Conservation (phyloP, 1,140 invertebrate species). For the Protaetia brevitarsis region DNA sequence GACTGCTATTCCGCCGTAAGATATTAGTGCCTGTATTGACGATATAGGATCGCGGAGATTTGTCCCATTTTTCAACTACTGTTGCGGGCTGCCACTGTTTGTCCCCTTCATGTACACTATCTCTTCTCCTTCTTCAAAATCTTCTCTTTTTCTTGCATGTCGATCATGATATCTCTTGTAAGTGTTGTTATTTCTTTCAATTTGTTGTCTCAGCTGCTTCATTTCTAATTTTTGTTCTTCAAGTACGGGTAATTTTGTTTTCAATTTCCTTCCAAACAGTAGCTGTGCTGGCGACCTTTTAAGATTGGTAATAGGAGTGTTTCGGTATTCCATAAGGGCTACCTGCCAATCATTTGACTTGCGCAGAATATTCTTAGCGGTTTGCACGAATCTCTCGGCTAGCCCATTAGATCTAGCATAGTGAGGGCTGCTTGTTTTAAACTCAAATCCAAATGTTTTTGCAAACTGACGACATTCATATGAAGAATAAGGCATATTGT, state of each 20-base stretch:
- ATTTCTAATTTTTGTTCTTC: neutral
- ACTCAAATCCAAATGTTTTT: neutral
- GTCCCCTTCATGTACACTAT: neutral
- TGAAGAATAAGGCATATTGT: too few relatives aligned
- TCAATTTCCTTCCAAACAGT: neutral
- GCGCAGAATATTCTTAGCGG: neutral
- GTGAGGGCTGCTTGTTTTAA: neutral
- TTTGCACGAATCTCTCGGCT: neutral
- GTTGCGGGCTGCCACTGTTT: neutral
- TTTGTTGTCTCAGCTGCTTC: neutral
- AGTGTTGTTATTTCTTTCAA: neutral
- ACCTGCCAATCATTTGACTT: neutral
- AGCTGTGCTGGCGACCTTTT: neutral
- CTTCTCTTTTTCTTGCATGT: neutral
- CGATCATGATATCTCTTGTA: neutral
- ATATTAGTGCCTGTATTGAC: too few relatives aligned
- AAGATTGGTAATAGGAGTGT: neutral
- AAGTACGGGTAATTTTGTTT: neutral
- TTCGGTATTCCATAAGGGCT: neutral
- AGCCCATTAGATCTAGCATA: slow-evolving; percentile 8
- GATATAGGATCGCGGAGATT: neutral
- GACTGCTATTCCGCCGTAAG: too few relatives aligned
- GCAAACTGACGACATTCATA: too few relatives aligned
- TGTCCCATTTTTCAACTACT: neutral
- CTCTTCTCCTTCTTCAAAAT: neutral